phyloP scores from a whole-genome alignment of 2,797 vertebrate species.

The Hybognathus amarus region DNA sequence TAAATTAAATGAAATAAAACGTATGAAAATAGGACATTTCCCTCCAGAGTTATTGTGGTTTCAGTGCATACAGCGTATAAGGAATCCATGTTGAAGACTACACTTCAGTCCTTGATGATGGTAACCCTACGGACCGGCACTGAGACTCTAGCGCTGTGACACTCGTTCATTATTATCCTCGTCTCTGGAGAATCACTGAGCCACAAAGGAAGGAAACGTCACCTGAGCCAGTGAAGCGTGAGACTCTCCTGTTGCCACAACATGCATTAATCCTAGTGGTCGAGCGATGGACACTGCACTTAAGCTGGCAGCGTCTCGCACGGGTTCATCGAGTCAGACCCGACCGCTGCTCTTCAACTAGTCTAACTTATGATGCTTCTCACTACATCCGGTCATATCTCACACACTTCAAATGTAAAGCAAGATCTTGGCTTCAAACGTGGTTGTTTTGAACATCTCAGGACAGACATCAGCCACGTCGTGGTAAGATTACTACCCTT shows the following conservation, averaged over 20 bases:
- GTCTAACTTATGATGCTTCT: neutral
- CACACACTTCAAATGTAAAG: neutral
- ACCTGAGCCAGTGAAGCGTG: constrained; percentile 74
- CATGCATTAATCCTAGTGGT: constrained; percentile 77
- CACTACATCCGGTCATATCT: neutral
- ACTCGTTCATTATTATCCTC: constrained; percentile 70
- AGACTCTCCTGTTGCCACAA: constrained; percentile 81
- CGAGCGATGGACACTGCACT: constrained; percentile 59
- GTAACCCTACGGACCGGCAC: neutral
- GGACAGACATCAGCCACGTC: neutral
- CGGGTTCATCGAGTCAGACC: neutral
- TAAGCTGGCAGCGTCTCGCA: neutral
- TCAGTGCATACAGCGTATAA: neutral
- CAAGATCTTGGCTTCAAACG: neutral
- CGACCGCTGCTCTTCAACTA: no score
- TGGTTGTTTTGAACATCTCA: neutral
- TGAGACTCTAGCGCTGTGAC: constrained; percentile 59
- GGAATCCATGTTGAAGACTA: neutral
- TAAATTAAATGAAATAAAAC: no score
- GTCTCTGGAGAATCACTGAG: constrained; percentile 59
- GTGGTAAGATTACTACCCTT: neutral
- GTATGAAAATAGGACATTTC: no score
- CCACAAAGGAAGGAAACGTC: constrained; percentile 73
- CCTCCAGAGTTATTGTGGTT: no score
- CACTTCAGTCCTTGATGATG: neutral